Percentiles rank a stretch among this genome's conserved stretches.
These are phyloP conservation scores for Saxicola maurus DNA, from an alignment of 2,797 vertebrate species.

Conservation along the genomic window DNA sequence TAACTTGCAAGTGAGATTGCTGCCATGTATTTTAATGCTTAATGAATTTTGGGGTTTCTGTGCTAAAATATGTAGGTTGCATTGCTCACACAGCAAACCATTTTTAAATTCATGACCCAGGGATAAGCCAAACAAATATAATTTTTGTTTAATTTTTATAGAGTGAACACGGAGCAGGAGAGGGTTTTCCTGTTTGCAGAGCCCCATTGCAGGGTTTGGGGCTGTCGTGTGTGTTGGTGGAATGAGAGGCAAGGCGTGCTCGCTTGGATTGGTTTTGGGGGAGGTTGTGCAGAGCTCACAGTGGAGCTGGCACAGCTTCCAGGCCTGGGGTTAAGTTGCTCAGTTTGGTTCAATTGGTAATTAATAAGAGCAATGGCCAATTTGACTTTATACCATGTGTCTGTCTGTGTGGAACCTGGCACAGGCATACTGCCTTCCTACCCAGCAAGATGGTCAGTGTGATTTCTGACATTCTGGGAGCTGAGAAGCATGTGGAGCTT, in stretches of 20 bases:
- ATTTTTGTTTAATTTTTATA: not conserved
- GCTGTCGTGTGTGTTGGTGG: accelerated
- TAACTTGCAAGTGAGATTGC: not conserved
- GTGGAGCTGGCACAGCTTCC: constrained; percentile 45
- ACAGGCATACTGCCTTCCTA: not conserved
- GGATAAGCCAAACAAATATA: not conserved
- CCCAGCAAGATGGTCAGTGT: not conserved
- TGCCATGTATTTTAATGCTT: not conserved
- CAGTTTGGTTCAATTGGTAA: constrained; percentile 60
- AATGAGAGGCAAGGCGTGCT: not conserved
- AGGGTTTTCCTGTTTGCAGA: not conserved
- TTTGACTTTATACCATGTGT: constrained; percentile 57
- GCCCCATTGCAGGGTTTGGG: not conserved
- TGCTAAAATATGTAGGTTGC: accelerated
- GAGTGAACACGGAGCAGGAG: not conserved
- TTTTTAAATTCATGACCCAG: not conserved
- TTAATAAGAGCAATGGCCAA: constrained; percentile 63
- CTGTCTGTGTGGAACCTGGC: constrained; percentile 55
- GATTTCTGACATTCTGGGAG: not conserved
- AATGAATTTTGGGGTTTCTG: not conserved
- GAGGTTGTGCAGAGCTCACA: not conserved
- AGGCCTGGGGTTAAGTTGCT: constrained; percentile 55
- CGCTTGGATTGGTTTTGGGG: not conserved
- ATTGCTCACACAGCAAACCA: not conserved
- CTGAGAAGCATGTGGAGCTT: not conserved